Conservation (phyloP, 2,888 invertebrate species). For the Pristionchus exspectatus region DNA sequence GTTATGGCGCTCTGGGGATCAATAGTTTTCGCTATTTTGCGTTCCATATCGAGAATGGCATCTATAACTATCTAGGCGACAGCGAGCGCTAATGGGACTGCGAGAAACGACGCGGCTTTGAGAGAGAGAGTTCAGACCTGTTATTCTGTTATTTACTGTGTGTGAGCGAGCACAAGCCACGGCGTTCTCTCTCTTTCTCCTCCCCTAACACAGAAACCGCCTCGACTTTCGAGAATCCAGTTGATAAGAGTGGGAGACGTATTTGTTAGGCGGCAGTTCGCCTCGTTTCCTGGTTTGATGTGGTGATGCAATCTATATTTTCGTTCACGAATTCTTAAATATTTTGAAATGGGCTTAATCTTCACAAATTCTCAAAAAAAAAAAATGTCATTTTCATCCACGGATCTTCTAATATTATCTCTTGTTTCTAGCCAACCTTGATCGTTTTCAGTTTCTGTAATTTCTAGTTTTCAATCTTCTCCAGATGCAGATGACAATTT, state of each 20-base stretch:
- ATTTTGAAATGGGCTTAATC: neutral
- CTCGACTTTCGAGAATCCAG: conserved; percentile 13
- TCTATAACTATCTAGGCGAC: neutral
- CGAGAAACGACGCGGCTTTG: neutral
- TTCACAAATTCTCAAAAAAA: neutral
- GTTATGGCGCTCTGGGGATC: too few relatives aligned
- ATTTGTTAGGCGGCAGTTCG: neutral
- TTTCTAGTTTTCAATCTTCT: too few relatives aligned
- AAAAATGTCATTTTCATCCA: too few relatives aligned
- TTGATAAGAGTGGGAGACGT: conserved; percentile 2
- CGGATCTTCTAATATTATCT: too few relatives aligned
- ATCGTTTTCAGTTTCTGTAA: too few relatives aligned
- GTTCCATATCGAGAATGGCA: too few relatives aligned
- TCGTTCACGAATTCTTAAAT: neutral
- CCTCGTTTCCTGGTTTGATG: conserved; percentile 31
- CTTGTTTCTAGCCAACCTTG: too few relatives aligned
- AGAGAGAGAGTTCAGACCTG: neutral
- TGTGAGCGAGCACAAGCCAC: neutral
- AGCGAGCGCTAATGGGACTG: neutral
- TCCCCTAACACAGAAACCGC: neutral
- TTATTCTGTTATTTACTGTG: conserved; percentile 45
- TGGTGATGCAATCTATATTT: neutral
- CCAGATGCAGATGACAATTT: too few relatives aligned
- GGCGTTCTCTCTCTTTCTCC: neutral
- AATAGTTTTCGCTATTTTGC: too few relatives aligned